Conservation (phyloP, 2,113 vertebrate species). For the Marmota flaviventris region DNA sequence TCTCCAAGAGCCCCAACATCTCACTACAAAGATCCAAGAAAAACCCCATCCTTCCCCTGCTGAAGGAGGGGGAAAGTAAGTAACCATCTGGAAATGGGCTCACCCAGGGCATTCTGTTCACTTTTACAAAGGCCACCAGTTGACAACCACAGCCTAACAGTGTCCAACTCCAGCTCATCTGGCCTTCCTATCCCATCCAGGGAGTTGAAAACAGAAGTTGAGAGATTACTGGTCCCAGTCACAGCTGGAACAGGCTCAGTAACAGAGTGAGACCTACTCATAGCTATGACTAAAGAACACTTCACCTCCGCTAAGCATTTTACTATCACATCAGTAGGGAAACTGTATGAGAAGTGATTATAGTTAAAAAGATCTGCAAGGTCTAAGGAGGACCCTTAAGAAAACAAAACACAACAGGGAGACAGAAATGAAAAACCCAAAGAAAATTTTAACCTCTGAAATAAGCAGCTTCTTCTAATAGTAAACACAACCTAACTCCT, state of each 20-base stretch:
- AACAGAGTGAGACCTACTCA: neutral
- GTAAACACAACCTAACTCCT: neutral
- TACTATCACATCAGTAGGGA: neutral
- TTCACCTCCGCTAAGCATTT: neutral
- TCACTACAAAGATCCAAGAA: neutral
- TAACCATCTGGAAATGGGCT: neutral
- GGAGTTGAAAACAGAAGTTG: neutral
- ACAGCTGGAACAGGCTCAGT: neutral
- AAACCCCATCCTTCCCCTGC: neutral
- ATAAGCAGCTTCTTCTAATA: neutral
- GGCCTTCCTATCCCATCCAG: neutral
- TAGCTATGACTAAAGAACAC: neutral
- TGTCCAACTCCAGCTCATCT: neutral
- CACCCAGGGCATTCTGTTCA: neutral
- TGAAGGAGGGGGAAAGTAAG: neutral
- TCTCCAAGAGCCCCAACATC: neutral
- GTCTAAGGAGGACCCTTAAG: neutral
- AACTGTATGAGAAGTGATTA: neutral
- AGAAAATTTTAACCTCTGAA: neutral
- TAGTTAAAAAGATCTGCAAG: neutral
- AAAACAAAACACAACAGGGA: neutral
- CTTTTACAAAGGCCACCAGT: neutral
- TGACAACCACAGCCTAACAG: neutral
- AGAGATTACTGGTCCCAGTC: neutral
- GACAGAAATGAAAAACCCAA: neutral